A percentile compares a stretch with the other conserved stretches of the same genome.
phyloP scores from a whole-genome alignment of 2,888 invertebrate genomes.

The Colostygia pectinataria region DNA sequence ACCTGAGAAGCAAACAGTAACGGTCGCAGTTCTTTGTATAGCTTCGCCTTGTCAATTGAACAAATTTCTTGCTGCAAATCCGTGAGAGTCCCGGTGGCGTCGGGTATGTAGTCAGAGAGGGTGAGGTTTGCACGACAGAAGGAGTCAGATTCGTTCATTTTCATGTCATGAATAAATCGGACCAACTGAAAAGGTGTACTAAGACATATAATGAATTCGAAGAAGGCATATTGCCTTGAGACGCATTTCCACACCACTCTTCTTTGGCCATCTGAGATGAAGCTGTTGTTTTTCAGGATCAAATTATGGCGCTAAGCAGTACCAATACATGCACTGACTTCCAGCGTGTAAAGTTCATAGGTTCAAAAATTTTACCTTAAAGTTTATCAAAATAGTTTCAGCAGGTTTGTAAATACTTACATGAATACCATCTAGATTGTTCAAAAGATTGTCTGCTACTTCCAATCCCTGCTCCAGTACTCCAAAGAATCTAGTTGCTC shows the following conservation, averaged over 20 bases:
- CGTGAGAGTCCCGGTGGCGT: constrained; percentile 52
- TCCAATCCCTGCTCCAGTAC: constrained; percentile 62
- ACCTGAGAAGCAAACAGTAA: constrained; percentile 69
- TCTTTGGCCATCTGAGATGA: no score
- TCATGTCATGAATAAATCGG: constrained; percentile 66
- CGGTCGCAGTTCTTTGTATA: constrained; percentile 62
- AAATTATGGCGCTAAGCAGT: no score
- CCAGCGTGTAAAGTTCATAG: no score
- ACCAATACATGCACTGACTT: no score
- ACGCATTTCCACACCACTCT: no score
- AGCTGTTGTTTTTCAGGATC: no score
- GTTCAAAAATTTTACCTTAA: no score
- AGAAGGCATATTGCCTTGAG: no score
- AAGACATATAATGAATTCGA: no score
- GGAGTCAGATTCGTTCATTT: constrained; percentile 56
- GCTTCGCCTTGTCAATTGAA: constrained; percentile 37
- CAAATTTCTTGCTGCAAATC: constrained; percentile 57
- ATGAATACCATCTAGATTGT: constrained; percentile 68
- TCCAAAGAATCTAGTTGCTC: constrained; percentile 56
- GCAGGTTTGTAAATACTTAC: constrained; percentile 51
- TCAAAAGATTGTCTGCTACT: constrained; percentile 60
- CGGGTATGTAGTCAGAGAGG: constrained; percentile 69
- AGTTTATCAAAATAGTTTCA: no score
- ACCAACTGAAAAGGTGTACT: constrained; percentile 69
- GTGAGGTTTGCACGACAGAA: constrained; percentile 56